Base-by-base conservation (phyloP, 1,140 invertebrate species). In the Zaprionus kolodkinae region DNA sequence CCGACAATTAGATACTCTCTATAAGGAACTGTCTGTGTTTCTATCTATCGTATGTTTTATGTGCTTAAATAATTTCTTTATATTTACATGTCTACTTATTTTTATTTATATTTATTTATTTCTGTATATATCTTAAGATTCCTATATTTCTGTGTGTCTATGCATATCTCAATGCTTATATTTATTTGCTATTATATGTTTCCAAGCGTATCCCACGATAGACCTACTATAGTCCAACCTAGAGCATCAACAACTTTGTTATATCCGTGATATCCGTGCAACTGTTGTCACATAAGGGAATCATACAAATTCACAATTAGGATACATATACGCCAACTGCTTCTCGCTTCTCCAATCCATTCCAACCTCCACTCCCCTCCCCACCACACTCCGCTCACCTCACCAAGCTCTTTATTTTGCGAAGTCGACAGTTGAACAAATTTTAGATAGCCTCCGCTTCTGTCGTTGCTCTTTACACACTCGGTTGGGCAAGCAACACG, bases 371-470 rank as follows among this genome's bases (percentile, higher is more conserved):
- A 21, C 17, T 50, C 10, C 17, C 9, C 21, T 50, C 45, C 11
- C 1, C n/a, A n/a, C n/a, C 15, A 50, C 11, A 21, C 21, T 59
- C 27, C 13, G 25, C 1, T 25, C 21, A 45, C 27, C 13, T 27
- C 17, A 7, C 55, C 4, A 50, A 68, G 54, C 59, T 63, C 59
- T 67, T 72, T 59, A 50, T 57, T 35, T 66, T 64, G 43, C 50
- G 17, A 70, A 74, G 59, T 69, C 69, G 72, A 74, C 72, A 63
- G 66, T 63, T 70, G 66, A 63, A 63, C 72, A 74, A 74, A 74
- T 63, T 74, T 57, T 62, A 61, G 57, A 62, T 69, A 61, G 62
- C 38, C 69, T 40, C 56, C 69, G 38, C 55, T 68, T 68, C 68
- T 71, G 38, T 52, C 68, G 36, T 65, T 55, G 33, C 55, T 60